phyloP scores from a whole-genome alignment of 2,113 vertebrate species.

The Tauraco erythrolophus region DNA sequence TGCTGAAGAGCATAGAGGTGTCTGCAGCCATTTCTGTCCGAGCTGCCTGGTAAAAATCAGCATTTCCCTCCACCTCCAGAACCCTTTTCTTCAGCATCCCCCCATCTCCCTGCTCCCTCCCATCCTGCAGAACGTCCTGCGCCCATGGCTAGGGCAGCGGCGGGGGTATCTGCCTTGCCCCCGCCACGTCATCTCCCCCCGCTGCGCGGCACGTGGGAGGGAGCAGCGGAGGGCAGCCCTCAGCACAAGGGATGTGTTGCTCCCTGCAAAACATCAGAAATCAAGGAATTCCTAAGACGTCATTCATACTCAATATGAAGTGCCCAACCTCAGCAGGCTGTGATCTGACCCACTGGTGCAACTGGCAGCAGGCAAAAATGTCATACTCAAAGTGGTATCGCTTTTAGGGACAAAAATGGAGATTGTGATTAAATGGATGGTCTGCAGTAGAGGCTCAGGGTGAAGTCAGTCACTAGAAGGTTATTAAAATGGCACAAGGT shows the following conservation, averaged over 20 bases:
- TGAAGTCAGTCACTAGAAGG: not conserved
- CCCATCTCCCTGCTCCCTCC: not conserved
- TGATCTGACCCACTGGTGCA: not conserved
- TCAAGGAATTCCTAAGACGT: not conserved
- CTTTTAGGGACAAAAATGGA: not conserved
- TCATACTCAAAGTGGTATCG: not conserved
- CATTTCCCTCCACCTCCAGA: not conserved
- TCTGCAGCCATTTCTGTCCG: not conserved
- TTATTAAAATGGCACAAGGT: not conserved
- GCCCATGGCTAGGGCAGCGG: not conserved
- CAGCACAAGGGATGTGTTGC: too few species aligned
- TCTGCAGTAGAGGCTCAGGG: not conserved
- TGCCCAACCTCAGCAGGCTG: not conserved
- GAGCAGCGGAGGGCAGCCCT: not conserved
- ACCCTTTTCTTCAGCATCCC: not conserved
- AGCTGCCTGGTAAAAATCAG: not conserved
- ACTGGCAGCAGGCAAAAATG: not conserved
- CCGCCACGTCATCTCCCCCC: not conserved
- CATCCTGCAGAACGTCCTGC: not conserved
- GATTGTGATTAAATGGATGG: not conserved
- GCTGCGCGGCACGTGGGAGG: not conserved
- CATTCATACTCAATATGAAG: not conserved
- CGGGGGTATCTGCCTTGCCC: accelerated
- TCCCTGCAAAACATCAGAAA: not conserved
- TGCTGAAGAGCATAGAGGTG: not conserved